Percentiles rank a stretch among this genome's conserved stretches.
Conservation (phyloP, 2,888 invertebrate species). For the Melanotus villosus region DNA sequence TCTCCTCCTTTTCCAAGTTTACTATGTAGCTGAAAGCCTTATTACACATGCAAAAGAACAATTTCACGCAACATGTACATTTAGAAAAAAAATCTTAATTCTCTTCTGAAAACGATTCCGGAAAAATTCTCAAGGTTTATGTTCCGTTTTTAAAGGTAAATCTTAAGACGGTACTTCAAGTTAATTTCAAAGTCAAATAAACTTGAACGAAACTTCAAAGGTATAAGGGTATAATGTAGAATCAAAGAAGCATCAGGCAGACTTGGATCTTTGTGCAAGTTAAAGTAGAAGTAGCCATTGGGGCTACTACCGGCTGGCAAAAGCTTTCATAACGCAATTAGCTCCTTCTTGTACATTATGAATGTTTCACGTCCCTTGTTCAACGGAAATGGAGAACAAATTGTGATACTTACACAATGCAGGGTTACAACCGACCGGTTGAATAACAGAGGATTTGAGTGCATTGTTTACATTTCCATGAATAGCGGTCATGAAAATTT, state of each 20-base stretch:
- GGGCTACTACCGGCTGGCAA: not conserved
- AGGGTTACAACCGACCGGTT: too few relatives aligned
- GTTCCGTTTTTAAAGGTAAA: too few relatives aligned
- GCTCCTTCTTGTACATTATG: not conserved
- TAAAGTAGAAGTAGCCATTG: constrained; percentile 3
- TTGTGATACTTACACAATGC: too few relatives aligned
- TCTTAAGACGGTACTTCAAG: not conserved
- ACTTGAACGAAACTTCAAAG: constrained; percentile 2
- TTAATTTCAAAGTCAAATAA: constrained; percentile 7
- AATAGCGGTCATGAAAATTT: too few relatives aligned
- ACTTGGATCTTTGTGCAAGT: not conserved
- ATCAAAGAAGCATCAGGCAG: constrained; percentile 10
- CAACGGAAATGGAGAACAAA: not conserved
- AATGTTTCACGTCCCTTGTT: not conserved
- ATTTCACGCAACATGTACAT: too few relatives aligned
- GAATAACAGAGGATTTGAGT: too few relatives aligned
- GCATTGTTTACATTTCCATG: too few relatives aligned
- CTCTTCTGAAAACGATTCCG: too few relatives aligned
- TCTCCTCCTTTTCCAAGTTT: not conserved
- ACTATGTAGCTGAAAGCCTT: not conserved
- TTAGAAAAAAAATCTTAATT: too few relatives aligned
- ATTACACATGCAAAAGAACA: not conserved
- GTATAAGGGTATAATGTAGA: not conserved
- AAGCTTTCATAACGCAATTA: constrained; percentile 15
- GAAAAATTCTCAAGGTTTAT: too few relatives aligned